phyloP scores from a whole-genome alignment of 2,888 invertebrate species.

The Leucophenga montana region DNA sequence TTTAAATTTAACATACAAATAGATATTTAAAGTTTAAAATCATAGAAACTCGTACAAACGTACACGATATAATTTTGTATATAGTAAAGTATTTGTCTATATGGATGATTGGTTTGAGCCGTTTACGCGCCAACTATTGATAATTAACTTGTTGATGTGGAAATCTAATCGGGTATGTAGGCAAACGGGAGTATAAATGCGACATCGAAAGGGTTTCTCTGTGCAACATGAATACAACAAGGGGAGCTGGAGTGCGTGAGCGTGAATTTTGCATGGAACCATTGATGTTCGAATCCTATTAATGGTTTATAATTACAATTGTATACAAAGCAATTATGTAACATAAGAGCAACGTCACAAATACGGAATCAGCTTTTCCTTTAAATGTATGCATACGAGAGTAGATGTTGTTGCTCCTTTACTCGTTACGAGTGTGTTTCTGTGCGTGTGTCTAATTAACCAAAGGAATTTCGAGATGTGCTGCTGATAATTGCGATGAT shows the following conservation, averaged over 20 bases:
- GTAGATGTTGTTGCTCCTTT: neutral
- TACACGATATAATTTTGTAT: too few species aligned
- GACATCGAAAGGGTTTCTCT: conserved; percentile 10
- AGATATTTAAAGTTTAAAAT: too few species aligned
- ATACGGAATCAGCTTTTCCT: neutral
- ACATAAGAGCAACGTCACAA: conserved; percentile 33
- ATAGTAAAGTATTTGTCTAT: too few species aligned
- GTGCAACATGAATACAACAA: too few species aligned
- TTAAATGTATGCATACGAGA: neutral
- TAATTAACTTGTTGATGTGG: conserved; percentile 65
- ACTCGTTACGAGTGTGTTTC: conserved; percentile 9
- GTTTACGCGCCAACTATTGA: conserved; percentile 27
- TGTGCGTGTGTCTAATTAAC: conserved; percentile 53
- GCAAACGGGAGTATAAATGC: neutral
- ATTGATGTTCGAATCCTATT: conserved; percentile 63
- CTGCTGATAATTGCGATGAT: conserved; percentile 42
- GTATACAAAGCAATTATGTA: conserved; percentile 64
- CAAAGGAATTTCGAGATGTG: conserved; percentile 39
- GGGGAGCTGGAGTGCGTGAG: too few species aligned
- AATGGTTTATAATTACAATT: conserved; percentile 69
- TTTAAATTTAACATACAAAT: too few species aligned
- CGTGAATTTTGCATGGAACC: conserved; percentile 38
- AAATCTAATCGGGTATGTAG: conserved; percentile 18
- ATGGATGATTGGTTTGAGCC: too few species aligned
- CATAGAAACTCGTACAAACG: too few species aligned